Evolutionary conservation across 2,113 vertebrate genomes (phyloP).

Genomic region (Onychostoma macrolepis): DNA sequence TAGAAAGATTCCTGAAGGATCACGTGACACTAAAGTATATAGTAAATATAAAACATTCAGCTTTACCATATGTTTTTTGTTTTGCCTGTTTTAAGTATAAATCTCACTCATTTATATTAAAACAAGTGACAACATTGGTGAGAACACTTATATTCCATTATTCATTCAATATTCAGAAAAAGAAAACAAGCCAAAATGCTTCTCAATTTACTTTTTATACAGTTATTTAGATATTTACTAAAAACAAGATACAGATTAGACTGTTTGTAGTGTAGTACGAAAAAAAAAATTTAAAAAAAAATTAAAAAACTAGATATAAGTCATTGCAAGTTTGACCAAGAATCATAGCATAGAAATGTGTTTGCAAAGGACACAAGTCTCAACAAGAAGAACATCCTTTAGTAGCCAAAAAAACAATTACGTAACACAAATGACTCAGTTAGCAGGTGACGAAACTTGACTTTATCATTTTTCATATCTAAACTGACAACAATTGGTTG

Average conservation of each 20-base stretch:
- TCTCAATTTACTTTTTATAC: not conserved
- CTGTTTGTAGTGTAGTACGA: not conserved
- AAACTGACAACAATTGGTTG: not conserved
- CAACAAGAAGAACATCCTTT: slow-evolving; percentile 11
- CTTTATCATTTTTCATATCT: not conserved
- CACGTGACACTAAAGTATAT: not conserved
- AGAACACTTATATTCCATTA: not conserved
- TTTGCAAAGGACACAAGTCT: slow-evolving; percentile 18
- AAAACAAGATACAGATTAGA: not conserved
- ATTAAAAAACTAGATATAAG: not conserved
- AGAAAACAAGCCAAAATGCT: not conserved
- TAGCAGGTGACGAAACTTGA: not conserved
- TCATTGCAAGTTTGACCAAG: not conserved
- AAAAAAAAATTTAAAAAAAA: not conserved
- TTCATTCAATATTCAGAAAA: not conserved
- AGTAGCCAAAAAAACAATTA: slow-evolving; percentile 1
- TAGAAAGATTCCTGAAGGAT: not conserved
- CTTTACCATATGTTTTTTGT: not conserved
- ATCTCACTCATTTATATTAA: not conserved
- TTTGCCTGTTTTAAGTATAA: not conserved
- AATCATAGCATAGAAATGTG: slow-evolving; percentile 8
- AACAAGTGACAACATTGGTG: not conserved
- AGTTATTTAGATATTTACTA: not conserved
- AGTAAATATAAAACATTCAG: not conserved
- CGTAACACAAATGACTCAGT: slow-evolving; percentile 8